A percentile compares a stretch with the other conserved stretches of the same genome.
Conservation (phyloP, 2,113 vertebrate species). For the Onychorhynchus coronatus region DNA sequence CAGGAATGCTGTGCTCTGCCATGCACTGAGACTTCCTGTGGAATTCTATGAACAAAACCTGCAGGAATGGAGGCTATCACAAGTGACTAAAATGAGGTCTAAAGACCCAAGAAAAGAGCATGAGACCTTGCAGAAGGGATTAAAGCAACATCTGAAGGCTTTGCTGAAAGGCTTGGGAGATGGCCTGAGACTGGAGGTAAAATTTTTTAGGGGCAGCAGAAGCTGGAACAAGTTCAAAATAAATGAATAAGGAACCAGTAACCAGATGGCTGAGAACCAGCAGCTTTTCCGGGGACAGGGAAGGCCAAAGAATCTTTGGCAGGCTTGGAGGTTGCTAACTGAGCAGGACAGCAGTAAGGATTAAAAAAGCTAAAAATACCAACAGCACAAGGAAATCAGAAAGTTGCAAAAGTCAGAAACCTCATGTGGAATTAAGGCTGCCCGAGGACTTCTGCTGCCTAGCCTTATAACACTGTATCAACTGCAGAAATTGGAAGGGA, state of each 20-base stretch:
- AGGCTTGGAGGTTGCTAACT: conserved; percentile 56
- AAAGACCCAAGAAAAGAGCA: conserved; percentile 35
- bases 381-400: conserved; percentile 51
- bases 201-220: conserved; percentile 42
- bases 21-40: conserved; percentile 54
- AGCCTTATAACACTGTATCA: not conserved
- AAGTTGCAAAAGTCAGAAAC: conserved; percentile 51
- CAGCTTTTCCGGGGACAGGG: conserved; percentile 60
- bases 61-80: conserved; percentile 39
- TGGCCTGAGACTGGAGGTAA: conserved; percentile 54
- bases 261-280: conserved; percentile 65
- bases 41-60: conserved; percentile 54
- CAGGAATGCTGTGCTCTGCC: conserved; percentile 44
- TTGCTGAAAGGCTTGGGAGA: conserved; percentile 50
- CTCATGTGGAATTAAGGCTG: not conserved
- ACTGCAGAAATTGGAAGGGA: not conserved
- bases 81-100: conserved; percentile 46
- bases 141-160: conserved; percentile 57
- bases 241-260: conserved; percentile 65
- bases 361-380: conserved; percentile 65
- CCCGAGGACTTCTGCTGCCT: not conserved
- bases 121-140: conserved; percentile 48
- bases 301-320: conserved; percentile 67
- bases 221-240: conserved; percentile 49
- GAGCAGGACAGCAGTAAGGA: conserved; percentile 21